Conservation (phyloP, 2,113 vertebrate genomes). For the Tupaia chinensis region DNA sequence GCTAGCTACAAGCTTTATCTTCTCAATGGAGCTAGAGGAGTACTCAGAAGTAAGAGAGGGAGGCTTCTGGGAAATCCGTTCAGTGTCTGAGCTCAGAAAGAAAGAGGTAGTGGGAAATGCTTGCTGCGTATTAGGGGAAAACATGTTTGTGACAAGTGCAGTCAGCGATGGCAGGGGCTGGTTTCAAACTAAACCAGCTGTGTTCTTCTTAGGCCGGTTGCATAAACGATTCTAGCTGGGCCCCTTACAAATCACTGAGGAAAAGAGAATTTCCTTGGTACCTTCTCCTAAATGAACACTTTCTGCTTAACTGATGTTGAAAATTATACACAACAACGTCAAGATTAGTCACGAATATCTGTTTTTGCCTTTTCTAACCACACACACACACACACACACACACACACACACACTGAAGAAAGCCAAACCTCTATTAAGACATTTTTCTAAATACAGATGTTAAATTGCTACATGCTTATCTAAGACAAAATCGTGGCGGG, state of each 20-base stretch:
- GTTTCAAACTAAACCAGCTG: conserved; percentile 48
- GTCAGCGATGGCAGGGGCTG: conserved; percentile 66
- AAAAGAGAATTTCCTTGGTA: conserved; percentile 41
- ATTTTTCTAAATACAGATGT: conserved; percentile 41
- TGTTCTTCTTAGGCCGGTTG: conserved; percentile 18
- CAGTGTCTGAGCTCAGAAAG: conserved; percentile 72
- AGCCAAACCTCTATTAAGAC: conserved; percentile 15
- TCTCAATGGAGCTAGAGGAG: conserved; percentile 39
- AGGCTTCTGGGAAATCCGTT: conserved; percentile 69
- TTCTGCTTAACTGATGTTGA: conserved; percentile 29
- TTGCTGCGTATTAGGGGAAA: conserved; percentile 71
- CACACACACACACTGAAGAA: too few species aligned
- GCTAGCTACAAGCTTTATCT: not conserved
- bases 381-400: not conserved
- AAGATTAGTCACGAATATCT: conserved; percentile 41
- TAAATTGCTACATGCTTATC: conserved; percentile 49
- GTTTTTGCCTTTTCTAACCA: conserved; percentile 25
- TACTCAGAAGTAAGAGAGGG: conserved; percentile 45
- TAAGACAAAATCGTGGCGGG: not conserved
- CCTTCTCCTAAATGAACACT: conserved; percentile 4
- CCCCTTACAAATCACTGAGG: conserved; percentile 38
- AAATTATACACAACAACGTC: conserved; percentile 37
- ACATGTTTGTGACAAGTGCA: conserved; percentile 81
- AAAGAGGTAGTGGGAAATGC: conserved; percentile 82
- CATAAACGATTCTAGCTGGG: conserved; percentile 10